Percentiles rank a stretch among this genome's conserved stretches.
phyloP scores from a whole-genome alignment of 1,140 invertebrate species.

The Drosophila serrata region DNA sequence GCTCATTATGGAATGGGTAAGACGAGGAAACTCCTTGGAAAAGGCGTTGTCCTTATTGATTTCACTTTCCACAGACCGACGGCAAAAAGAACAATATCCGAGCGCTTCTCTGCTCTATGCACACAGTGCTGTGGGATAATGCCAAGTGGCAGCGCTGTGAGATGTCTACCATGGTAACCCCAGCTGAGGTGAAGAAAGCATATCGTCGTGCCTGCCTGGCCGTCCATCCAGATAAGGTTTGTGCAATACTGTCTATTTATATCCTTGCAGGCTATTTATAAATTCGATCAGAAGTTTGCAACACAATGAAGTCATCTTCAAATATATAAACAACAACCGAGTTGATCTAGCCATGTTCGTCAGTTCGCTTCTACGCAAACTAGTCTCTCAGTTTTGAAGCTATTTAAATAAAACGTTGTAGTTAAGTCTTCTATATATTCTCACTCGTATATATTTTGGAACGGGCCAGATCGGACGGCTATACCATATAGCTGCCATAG shows the following conservation, averaged over 20 bases:
- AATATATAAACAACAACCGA: too few species aligned
- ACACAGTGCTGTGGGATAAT: constrained; percentile 97
- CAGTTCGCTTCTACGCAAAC: too few species aligned
- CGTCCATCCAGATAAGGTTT: constrained; percentile 99
- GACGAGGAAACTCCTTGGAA: neutral
- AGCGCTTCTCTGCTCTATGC: constrained; percentile 96
- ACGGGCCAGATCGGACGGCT: too few species aligned
- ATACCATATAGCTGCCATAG: too few species aligned
- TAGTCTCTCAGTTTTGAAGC: too few species aligned
- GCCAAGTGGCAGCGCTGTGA: constrained; percentile 96
- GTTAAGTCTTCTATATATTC: too few species aligned
- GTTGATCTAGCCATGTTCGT: too few species aligned
- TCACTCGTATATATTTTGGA: too few species aligned
- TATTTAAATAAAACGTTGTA: too few species aligned
- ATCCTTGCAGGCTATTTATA: too few species aligned
- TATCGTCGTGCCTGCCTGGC: constrained; percentile 98
- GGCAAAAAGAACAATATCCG: constrained; percentile 99
- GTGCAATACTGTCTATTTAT: neutral
- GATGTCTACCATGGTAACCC: constrained; percentile 96
- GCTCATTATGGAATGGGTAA: constrained; percentile 92
- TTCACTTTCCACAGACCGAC: constrained; percentile 89
- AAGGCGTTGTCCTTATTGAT: neutral
- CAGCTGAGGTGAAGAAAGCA: constrained; percentile 97
- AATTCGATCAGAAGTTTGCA: too few species aligned
- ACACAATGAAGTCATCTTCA: too few species aligned